Evolutionary conservation across 2,888 invertebrate genomes (phyloP).

Genomic region (Merodon equestris): DNA sequence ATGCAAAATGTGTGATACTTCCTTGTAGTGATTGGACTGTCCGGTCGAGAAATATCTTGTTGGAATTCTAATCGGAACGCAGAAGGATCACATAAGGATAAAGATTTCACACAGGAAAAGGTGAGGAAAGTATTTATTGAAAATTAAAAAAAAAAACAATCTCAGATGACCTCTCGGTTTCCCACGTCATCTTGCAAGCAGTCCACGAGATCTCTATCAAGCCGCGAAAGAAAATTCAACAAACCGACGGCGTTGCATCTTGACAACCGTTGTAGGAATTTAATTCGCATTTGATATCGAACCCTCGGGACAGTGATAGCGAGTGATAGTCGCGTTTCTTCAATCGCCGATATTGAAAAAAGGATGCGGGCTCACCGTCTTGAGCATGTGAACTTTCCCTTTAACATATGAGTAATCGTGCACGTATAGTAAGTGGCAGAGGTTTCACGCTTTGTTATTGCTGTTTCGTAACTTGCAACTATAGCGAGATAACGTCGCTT

Average conservation of each 20-base stretch:
- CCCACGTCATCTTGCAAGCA: conserved; percentile 37
- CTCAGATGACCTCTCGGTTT: conserved; percentile 39
- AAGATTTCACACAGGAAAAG: conserved; percentile 39
- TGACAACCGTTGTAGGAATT: conserved; percentile 38
- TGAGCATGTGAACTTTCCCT: conserved; percentile 45
- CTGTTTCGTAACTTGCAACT: neutral
- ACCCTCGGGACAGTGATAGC: conserved; percentile 37
- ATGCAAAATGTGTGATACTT: conserved; percentile 30
- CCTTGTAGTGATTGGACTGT: neutral
- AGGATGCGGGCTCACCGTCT: conserved; percentile 48
- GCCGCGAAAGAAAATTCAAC: conserved; percentile 1
- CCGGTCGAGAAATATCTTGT: conserved; percentile 6
- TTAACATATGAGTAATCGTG: neutral
- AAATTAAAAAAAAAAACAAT: neutral
- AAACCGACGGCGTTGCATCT: conserved; percentile 13
- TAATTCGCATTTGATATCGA: conserved; percentile 31
- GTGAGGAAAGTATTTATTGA: conserved; percentile 52
- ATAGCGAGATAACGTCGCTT: conserved; percentile 32
- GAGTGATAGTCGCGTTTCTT: conserved; percentile 26
- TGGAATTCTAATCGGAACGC: conserved; percentile 30
- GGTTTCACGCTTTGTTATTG: conserved; percentile 16
- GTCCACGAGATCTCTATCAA: conserved; percentile 19
- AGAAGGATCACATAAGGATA: conserved; percentile 50
- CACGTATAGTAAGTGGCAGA: neutral
- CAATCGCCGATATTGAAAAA: neutral